Conservation (phyloP, 35 echinoderm and acorn worm species). For the Stichopus chloronotus region DNA sequence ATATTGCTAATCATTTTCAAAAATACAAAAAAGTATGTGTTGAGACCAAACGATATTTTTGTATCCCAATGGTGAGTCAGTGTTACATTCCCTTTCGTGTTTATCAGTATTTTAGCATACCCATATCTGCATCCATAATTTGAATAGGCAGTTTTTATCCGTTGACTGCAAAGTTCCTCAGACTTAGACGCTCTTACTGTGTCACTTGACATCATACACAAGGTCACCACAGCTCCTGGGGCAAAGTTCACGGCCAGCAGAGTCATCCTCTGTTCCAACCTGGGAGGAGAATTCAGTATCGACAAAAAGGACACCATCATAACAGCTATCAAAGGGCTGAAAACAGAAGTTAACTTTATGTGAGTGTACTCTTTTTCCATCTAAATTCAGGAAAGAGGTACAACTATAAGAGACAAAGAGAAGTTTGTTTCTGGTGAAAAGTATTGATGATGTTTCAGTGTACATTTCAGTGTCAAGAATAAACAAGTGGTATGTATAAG, state of each 20-base stretch:
- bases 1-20: no score
- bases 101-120: no score
- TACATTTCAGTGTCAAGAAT: no score
- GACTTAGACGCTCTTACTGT: slow-evolving; percentile 89
- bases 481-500: no score
- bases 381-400: not conserved
- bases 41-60: no score
- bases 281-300: slow-evolving; percentile 87
- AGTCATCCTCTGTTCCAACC: slow-evolving; percentile 78
- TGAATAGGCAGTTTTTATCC: not conserved
- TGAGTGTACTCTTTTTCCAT: slow-evolving; percentile 55
- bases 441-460: not conserved
- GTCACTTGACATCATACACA: slow-evolving; percentile 79
- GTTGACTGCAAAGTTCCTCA: not conserved
- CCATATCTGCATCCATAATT: no score
- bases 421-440: not conserved
- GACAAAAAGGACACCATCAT: slow-evolving; percentile 81
- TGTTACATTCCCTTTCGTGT: no score
- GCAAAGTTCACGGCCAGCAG: slow-evolving; percentile 73
- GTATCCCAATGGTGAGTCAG: no score
- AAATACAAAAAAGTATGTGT: no score
- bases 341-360: slow-evolving; percentile 91
- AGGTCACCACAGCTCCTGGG: slow-evolving; percentile 21
- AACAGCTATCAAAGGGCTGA: slow-evolving; percentile 65
- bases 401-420: not conserved